Percentiles rank a stretch among this genome's conserved stretches.
Conservation (phyloP, 2,113 vertebrate genomes). For the Typhlomys cinereus region DNA sequence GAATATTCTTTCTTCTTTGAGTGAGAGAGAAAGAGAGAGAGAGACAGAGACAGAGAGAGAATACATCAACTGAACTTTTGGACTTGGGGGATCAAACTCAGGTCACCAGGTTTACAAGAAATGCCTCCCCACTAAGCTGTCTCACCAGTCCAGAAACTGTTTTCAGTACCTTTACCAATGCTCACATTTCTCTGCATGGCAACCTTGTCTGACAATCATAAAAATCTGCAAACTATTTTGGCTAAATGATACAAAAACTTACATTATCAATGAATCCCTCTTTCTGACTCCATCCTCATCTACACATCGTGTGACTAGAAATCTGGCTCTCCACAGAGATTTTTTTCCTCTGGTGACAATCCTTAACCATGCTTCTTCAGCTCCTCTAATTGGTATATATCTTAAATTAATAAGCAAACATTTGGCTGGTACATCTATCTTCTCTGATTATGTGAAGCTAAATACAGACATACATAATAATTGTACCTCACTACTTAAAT, state of each 20-base stretch:
- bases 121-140: too few relatives aligned
- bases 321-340: not conserved
- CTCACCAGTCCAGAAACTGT: too few relatives aligned
- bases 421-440: not conserved
- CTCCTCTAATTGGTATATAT: not conserved
- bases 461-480: not conserved
- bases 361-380: not conserved
- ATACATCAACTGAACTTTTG: too few relatives aligned
- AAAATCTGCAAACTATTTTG: not conserved
- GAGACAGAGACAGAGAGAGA: too few relatives aligned
- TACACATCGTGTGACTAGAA: not conserved
- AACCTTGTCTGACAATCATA: not conserved
- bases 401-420: not conserved
- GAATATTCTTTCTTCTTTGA: too few relatives aligned
- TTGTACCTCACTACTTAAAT: not conserved
- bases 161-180: slow-evolving; percentile 27
- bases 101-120: too few relatives aligned
- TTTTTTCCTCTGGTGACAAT: not conserved
- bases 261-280: not conserved
- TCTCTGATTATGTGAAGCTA: not conserved
- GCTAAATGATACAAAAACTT: not conserved
- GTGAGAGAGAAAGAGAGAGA: too few relatives aligned
- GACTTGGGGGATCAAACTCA: too few relatives aligned
- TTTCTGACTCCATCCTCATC: not conserved
- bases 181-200: not conserved